phyloP scores from a whole-genome alignment of 92 coral and sea anemone species.

The Blastomussa wellsi region DNA sequence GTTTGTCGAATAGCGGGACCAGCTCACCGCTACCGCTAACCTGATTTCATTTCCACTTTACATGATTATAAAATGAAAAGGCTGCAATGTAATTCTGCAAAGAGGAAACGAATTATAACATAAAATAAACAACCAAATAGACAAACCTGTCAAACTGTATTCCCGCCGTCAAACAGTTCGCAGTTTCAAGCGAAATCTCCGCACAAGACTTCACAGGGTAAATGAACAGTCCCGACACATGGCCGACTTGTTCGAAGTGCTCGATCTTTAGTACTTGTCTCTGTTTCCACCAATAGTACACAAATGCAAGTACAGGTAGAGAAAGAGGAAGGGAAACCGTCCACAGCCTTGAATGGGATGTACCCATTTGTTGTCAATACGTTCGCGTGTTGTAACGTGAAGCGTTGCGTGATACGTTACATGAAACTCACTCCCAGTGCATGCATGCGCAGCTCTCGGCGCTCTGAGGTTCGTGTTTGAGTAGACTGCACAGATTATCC shows the following conservation, averaged over 20 bases:
- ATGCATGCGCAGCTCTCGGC: too few relatives aligned
- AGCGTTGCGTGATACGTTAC: neutral
- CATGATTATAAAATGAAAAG: too few relatives aligned
- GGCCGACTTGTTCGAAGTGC: constrained; percentile 56
- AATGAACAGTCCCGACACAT: constrained; percentile 64
- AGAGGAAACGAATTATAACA: neutral
- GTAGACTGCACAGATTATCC: too few relatives aligned
- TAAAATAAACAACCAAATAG: neutral
- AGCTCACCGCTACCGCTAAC: too few relatives aligned
- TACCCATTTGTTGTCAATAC: constrained; percentile 20
- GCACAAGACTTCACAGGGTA: constrained; percentile 91
- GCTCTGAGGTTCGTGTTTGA: too few relatives aligned
- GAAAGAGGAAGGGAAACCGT: constrained; percentile 22
- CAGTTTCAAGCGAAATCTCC: constrained; percentile 59
- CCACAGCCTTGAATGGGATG: constrained; percentile 7
- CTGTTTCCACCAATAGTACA: constrained; percentile 45
- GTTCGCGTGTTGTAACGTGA: neutral
- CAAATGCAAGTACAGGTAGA: constrained; percentile 34
- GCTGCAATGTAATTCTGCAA: too few relatives aligned
- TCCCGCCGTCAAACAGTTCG: constrained; percentile 64
- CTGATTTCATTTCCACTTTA: too few relatives aligned
- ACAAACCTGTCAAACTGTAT: constrained; percentile 75
- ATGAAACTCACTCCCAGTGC: too few relatives aligned
- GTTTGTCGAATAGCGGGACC: too few relatives aligned
- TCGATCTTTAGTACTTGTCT: constrained; percentile 38